Conservation (phyloP, 92 coral and sea anemone species). For the Nematostella vectensis region DNA sequence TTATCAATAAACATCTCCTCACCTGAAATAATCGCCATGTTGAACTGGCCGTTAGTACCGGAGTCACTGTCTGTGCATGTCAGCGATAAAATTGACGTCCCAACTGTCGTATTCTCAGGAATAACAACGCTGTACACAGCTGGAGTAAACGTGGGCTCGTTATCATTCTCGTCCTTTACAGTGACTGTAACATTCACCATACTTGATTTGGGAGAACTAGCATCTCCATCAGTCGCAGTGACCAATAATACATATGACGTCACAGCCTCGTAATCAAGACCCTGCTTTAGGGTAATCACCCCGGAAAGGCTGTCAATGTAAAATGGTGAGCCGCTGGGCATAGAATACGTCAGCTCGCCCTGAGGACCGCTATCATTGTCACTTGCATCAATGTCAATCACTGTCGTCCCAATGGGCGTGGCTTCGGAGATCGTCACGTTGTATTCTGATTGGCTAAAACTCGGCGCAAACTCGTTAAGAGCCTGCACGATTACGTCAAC, state of each 20-base stretch:
- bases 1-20: too few species aligned
- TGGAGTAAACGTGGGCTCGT: constrained; percentile 51
- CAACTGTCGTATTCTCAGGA: constrained; percentile 50
- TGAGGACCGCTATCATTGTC: constrained; percentile 45
- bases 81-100: constrained; percentile 28
- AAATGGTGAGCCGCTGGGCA: constrained; percentile 49
- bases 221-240: constrained; percentile 54
- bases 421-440: constrained; percentile 39
- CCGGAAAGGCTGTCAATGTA: constrained; percentile 55
- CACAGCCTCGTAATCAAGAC: constrained; percentile 46
- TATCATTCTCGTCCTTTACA: constrained; percentile 62
- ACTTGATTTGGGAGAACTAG: constrained; percentile 35
- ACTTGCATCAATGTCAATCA: constrained; percentile 33
- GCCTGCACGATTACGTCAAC: constrained; percentile 45
- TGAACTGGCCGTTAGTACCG: constrained; percentile 43
- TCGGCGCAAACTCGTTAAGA: constrained; percentile 49
- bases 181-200: constrained; percentile 32
- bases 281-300: constrained; percentile 30
- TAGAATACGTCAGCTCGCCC: constrained; percentile 28
- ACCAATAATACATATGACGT: constrained; percentile 39
- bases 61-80: constrained; percentile 71
- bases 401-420: constrained; percentile 28
- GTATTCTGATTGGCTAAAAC: constrained; percentile 39
- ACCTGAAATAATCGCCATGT: constrained; percentile 55
- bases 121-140: constrained; percentile 51